Conservation (phyloP, 2,797 vertebrate genomes). For the Chanos chanos region DNA sequence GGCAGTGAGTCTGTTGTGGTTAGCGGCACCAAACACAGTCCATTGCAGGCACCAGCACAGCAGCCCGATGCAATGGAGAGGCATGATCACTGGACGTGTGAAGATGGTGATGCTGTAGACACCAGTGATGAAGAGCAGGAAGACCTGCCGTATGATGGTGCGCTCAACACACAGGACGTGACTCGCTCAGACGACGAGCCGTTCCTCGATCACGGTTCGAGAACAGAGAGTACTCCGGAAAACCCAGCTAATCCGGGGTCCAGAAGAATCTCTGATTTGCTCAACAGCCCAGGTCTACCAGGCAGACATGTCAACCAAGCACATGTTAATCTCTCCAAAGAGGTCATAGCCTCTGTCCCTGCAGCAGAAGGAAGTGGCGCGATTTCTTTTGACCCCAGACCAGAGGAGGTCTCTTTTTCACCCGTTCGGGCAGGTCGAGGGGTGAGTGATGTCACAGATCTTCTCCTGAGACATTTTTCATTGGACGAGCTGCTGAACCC, state of each 20-base stretch:
- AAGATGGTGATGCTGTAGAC: slow-evolving; percentile 55
- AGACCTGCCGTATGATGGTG: slow-evolving; percentile 75
- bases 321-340: too few species aligned
- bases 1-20: slow-evolving; percentile 22
- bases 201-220: too few species aligned
- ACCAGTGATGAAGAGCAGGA: slow-evolving; percentile 79
- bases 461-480: slow-evolving; percentile 74
- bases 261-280: too few species aligned
- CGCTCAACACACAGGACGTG: slow-evolving; percentile 50
- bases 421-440: background rate
- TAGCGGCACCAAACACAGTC: slow-evolving; percentile 34
- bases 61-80: slow-evolving; percentile 50
- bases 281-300: too few species aligned
- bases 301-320: too few species aligned
- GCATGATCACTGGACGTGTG: slow-evolving; percentile 3
- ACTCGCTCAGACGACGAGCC: slow-evolving; percentile 32
- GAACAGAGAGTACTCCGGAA: too few species aligned
- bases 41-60: slow-evolving; percentile 31
- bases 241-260: too few species aligned
- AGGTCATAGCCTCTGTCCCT: too few species aligned
- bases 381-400: background rate
- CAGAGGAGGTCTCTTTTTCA: background rate
- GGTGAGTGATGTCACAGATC: slow-evolving; percentile 57
- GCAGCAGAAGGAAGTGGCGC: too few species aligned
- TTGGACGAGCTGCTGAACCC: slow-evolving; percentile 62